Conservation (phyloP, 2,888 invertebrate species). For the Thera obeliscata region DNA sequence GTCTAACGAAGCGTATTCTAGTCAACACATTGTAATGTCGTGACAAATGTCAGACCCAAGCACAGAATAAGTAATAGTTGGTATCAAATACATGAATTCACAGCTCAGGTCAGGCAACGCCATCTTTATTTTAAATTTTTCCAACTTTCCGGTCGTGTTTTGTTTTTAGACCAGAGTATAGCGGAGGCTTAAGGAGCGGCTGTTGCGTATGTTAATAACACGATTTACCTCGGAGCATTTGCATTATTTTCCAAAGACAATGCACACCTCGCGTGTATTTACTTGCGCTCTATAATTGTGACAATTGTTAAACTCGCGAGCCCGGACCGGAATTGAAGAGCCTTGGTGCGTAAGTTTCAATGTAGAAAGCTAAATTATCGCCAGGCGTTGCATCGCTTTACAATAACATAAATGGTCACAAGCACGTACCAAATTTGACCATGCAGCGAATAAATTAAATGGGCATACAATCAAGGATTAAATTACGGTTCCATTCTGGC, state of each 20-base stretch:
- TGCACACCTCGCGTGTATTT: slow-evolving; percentile 49
- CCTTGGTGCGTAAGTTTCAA: slow-evolving; percentile 47
- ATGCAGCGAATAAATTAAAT: slow-evolving; percentile 81
- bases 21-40: too few relatives aligned
- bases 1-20: too few relatives aligned
- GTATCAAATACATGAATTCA: too few relatives aligned
- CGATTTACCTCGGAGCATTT: slow-evolving; percentile 44
- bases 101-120: too few relatives aligned
- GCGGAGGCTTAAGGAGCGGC: too few relatives aligned
- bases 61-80: too few relatives aligned
- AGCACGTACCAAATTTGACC: slow-evolving; percentile 81
- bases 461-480: slow-evolving; percentile 82
- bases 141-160: too few relatives aligned
- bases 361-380: slow-evolving; percentile 62
- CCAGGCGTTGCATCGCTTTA: slow-evolving; percentile 51
- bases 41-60: too few relatives aligned
- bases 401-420: slow-evolving; percentile 76
- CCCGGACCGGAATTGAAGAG: slow-evolving; percentile 46
- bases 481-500: slow-evolving; percentile 81
- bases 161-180: too few relatives aligned
- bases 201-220: slow-evolving; percentile 49
- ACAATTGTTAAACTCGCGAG: slow-evolving; percentile 45
- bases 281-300: slow-evolving; percentile 49
- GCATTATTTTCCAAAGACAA: slow-evolving; percentile 46
- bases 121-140: too few relatives aligned